phyloP scores from a whole-genome alignment of 2,797 vertebrate species.

The Cirrhinus mrigala region DNA sequence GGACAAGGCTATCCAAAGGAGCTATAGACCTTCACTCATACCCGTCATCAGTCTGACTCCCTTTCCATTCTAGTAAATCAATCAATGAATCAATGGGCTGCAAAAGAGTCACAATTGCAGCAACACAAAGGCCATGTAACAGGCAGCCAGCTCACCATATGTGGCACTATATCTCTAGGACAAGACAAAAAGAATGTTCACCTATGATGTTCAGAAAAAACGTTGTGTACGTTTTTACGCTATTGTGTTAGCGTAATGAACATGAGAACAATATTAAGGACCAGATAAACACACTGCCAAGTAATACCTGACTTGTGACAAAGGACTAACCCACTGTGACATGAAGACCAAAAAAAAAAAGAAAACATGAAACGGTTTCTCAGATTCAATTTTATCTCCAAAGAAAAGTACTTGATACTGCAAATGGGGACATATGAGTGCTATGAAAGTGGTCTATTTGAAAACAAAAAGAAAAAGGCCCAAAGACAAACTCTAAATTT shows the following conservation, averaged over 20 bases:
- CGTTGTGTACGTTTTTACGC: too few relatives aligned
- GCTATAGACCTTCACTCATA: constrained; percentile 57
- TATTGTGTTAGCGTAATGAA: too few relatives aligned
- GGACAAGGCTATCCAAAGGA: constrained; percentile 63
- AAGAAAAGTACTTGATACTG: constrained; percentile 1
- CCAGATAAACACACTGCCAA: constrained; percentile 9
- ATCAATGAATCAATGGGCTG: constrained; percentile 59
- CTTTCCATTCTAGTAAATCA: constrained; percentile 51
- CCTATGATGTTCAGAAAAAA: too few relatives aligned
- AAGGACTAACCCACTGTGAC: not conserved
- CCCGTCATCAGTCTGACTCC: constrained; percentile 54
- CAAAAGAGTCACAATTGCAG: constrained; percentile 44
- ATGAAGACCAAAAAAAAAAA: not conserved
- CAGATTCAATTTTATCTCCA: constrained; percentile 3
- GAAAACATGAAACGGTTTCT: constrained; percentile 11
- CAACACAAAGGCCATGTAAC: constrained; percentile 30
- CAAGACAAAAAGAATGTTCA: constrained; percentile 2
- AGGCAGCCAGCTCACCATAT: constrained; percentile 46
- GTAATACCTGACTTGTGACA: constrained; percentile 1
- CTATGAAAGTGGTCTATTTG: constrained; percentile 33
- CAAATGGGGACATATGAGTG: not conserved
- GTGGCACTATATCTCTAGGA: constrained; percentile 33
- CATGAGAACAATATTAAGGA: too few relatives aligned
- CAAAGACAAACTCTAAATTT: constrained; percentile 57
- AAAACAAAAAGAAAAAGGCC: constrained; percentile 58